A percentile compares a stretch with the other conserved stretches of the same genome.
These are phyloP conservation scores for Heliconius melpomene DNA, from an alignment of 1,140 invertebrate species.

Conservation along the genomic window DNA sequence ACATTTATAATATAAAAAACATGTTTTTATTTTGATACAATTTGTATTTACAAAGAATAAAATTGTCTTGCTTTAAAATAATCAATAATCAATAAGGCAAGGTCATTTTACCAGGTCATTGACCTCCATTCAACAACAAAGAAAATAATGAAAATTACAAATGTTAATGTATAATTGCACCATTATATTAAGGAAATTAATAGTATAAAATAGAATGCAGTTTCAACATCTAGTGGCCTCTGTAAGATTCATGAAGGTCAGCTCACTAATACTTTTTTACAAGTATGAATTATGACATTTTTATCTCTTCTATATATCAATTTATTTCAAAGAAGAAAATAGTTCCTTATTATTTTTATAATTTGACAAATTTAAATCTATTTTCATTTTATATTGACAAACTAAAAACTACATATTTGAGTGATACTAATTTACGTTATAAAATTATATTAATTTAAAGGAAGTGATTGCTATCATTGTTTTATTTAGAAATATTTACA, in stretches of 20 bases:
- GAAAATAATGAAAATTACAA: not conserved
- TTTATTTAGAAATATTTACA: constrained; percentile 63
- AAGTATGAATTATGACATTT: not conserved
- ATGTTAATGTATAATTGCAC: not conserved
- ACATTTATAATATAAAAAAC: not conserved
- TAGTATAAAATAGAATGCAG: not conserved
- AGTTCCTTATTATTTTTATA: not conserved
- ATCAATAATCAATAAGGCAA: constrained; percentile 27
- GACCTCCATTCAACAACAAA: constrained; percentile 28
- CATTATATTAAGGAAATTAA: not conserved
- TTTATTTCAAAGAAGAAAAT: not conserved
- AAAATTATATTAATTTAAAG: not conserved
- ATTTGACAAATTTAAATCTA: not conserved
- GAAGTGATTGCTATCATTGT: not conserved
- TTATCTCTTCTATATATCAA: not conserved
- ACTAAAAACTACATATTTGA: not conserved
- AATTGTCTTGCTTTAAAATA: constrained; percentile 8
- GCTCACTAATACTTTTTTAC: not conserved
- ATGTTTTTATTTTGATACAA: not conserved
- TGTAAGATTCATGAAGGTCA: not conserved
- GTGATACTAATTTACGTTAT: not conserved
- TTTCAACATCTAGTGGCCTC: not conserved
- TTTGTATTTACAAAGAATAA: not conserved
- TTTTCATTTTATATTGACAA: not conserved
- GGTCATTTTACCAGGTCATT: constrained; percentile 35